A percentile compares a stretch with the other conserved stretches of the same genome.
phyloP scores from a whole-genome alignment of 2,888 invertebrate species.

The Itoplectis maculator region DNA sequence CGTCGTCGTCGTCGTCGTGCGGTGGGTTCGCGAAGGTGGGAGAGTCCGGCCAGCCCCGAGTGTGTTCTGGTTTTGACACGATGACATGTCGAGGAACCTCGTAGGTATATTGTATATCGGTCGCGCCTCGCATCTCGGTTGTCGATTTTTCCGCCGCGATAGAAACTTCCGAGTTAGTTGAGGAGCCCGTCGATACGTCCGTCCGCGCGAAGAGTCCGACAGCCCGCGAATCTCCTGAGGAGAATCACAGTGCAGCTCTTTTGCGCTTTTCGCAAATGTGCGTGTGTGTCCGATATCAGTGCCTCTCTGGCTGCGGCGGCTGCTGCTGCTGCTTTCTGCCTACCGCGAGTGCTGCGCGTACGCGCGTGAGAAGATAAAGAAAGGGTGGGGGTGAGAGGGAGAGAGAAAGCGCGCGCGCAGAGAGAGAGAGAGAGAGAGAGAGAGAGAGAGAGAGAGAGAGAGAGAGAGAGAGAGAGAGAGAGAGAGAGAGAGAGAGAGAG shows the following conservation, averaged over 20 bases:
- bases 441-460: constrained; percentile 33
- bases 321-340: constrained; percentile 1
- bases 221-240: neutral
- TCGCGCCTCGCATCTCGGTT: no score
- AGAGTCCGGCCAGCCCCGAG: constrained; percentile 56
- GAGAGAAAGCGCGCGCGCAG: constrained; percentile 15
- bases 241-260: neutral
- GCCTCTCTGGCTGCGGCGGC: neutral
- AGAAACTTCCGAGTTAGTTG: neutral
- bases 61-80: constrained; percentile 75
- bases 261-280: constrained; percentile 23
- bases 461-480: neutral
- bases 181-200: neutral
- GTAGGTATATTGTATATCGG: neutral
- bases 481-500: constrained; percentile 35
- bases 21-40: constrained; percentile 47
- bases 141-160: neutral
- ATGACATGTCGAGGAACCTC: constrained; percentile 69
- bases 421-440: constrained; percentile 46
- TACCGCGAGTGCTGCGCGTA: constrained; percentile 32
- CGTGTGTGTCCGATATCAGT: neutral
- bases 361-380: constrained; percentile 67
- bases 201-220: neutral
- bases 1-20: no score
- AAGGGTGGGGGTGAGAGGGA: constrained; percentile 19